Evolutionary conservation across 2,888 invertebrate species (phyloP), one percentile per base, ranked within the genome.

Genomic region (Penaeus monodon): DNA sequence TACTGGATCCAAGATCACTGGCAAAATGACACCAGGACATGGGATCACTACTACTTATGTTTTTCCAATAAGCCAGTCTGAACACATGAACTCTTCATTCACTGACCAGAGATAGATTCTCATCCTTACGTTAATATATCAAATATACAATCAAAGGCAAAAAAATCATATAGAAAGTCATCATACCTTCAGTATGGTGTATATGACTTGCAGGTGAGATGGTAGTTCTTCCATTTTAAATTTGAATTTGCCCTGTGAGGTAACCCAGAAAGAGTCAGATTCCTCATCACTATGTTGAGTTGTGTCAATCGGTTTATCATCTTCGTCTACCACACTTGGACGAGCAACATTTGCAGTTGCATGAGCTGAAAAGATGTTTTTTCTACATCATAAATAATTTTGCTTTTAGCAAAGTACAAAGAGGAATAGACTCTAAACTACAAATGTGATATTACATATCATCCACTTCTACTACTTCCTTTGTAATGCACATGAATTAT

Each of bases 131-230:
- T 44, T 1, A 57, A 57, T 57, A 57, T 20, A 57, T 57, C 2
- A 17, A 57, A 57, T 57, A 57, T 57, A 44, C 44, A 44, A 6
- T 44, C 10, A 44, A 44, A 44, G 44, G 10, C 44, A 10, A 44
- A 44, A 38, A 44, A 44, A 2, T 44, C 44, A 44, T 10, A 20
- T 57, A 57, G 3, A 57, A 57, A 57, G 27, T 44, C 29, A 65
- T 89, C 89, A 73, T 92, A 96, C 96, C 94, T 96, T 96, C 63
- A 99, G 93, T 49, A 99, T 93, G 92, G 97, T 96, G 92, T 98
- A 96, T 90, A 98, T 97, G 90, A 99, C 96, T 92, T 98, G 98
- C 90, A 99, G 93, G 90, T 98, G 96, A 90, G 97, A 96, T 0
- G 98, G 98, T 89, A 99, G 93, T 91, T 97, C 96, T 78, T 97